Evolutionary conservation across 2,888 invertebrate species (phyloP).

Genomic region (Yponomeuta cagnagella): DNA sequence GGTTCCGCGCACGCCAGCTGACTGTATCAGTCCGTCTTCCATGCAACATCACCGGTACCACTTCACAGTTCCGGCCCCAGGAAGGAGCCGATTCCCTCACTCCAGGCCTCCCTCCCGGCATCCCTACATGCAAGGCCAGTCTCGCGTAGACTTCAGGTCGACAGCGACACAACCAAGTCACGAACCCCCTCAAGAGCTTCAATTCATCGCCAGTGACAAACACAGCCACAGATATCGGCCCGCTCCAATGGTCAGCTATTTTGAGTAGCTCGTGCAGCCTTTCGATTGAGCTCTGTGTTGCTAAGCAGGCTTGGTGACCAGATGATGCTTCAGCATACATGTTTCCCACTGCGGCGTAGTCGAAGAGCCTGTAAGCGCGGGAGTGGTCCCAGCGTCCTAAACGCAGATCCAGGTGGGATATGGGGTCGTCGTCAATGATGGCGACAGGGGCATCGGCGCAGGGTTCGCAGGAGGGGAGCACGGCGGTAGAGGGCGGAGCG

Average conservation of each 20-base stretch:
- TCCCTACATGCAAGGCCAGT: conserved; percentile 84
- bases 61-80: conserved; percentile 78
- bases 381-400: conserved; percentile 85
- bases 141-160: conserved; percentile 82
- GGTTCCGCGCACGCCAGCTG: conserved; percentile 83
- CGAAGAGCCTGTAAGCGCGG: conserved; percentile 82
- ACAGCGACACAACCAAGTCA: conserved; percentile 85
- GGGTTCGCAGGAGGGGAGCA: conserved; percentile 53
- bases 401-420: conserved; percentile 77
- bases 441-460: conserved; percentile 46
- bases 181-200: conserved; percentile 81
- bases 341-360: conserved; percentile 82
- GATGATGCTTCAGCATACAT: conserved; percentile 77
- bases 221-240: conserved; percentile 89
- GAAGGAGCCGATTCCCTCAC: conserved; percentile 78
- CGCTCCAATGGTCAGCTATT: conserved; percentile 88
- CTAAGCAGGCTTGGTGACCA: conserved; percentile 81
- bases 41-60: conserved; percentile 80
- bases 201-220: conserved; percentile 89
- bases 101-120: conserved; percentile 77
- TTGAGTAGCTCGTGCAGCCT: conserved; percentile 85
- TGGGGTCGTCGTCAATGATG: conserved; percentile 59
- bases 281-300: conserved; percentile 91
- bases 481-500: conserved; percentile 35
- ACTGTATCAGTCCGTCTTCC: conserved; percentile 77